Base-by-base conservation (phyloP, 2,888 invertebrate genomes). In the Apantesis nais region DNA sequence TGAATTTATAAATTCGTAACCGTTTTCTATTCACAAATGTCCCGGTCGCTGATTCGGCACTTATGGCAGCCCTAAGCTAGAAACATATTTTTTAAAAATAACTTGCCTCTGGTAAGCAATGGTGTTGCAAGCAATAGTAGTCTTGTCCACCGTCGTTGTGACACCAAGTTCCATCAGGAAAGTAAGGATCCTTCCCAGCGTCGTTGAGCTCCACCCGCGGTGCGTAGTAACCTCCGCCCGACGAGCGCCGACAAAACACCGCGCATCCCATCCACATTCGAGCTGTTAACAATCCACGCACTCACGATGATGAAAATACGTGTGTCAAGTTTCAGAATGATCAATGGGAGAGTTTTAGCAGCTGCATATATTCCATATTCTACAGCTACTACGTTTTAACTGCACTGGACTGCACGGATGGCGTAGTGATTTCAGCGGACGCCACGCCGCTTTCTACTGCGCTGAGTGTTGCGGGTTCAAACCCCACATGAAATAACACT, bases 121-220 rank as follows among this genome's bases (percentile, higher is more conserved):
- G 97, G 87, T 97, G 97, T 79, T 97, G 97, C 68, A 97, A 91
- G 83, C 97, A 97, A 87, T 96, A 97, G 91, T 96, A 97, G 88
- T 97, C 95, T 73, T 95, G 92, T 29, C 91, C 90, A 62, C 95
- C 96, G 81, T 97, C 96, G 83, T 95, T 94, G 87, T 97, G 97
- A 86, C 97, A 98, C 97, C 97, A 97, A 5, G 97, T 97, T 22
- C 97, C 97, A 90, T 97, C 97, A 0, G 98, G 97, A 85, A 97
- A 97, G 90, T 97, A 97, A 0, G 97, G 96, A 83, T 97, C 96
- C 48, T 97, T 92, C 12, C 97, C 97, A 55, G 96, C 95, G 88
- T 97, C 97, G 86, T 97, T 97, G 67, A 97, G 94, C 89, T 97
- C 97, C 22, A 97, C 94, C 9, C 97, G 95, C 2, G 97, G 97